Conservation (phyloP, 2,797 vertebrate species). For the Valencia hispanica region DNA sequence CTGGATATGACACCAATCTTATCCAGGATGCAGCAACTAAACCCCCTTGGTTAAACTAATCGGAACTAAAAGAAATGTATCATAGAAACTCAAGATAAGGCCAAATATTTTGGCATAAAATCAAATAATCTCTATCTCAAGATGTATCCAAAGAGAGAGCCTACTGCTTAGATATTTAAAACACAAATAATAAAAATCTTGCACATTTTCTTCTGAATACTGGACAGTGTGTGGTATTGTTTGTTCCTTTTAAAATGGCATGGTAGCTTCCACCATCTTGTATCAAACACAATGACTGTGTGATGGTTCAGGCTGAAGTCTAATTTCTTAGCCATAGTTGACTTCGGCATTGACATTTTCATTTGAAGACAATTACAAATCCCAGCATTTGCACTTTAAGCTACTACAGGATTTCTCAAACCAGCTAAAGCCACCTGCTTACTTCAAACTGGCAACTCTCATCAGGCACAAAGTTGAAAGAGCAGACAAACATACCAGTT, state of each 20-base stretch:
- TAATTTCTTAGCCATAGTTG: not conserved
- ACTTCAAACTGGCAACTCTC: not conserved
- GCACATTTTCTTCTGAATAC: not conserved
- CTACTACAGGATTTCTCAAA: not conserved
- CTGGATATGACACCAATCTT: conserved; percentile 4
- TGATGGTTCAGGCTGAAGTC: not conserved
- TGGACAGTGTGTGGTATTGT: not conserved
- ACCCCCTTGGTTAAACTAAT: conserved; percentile 1
- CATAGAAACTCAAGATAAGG: not conserved
- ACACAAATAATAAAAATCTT: not conserved
- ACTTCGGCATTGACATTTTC: not conserved
- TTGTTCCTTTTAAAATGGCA: not conserved
- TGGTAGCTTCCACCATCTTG: not conserved
- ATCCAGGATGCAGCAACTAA: conserved; percentile 10
- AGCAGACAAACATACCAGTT: not conserved
- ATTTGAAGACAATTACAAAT: not conserved
- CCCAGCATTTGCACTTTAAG: not conserved
- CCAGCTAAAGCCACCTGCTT: not conserved
- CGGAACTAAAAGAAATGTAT: not conserved
- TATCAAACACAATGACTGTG: not conserved
- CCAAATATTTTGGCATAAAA: not conserved
- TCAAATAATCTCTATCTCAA: not conserved
- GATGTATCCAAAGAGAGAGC: not conserved
- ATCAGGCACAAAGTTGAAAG: not conserved
- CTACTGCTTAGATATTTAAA: too few species aligned